Conservation (phyloP, 2,113 vertebrate species). For the Scomber scombrus region DNA sequence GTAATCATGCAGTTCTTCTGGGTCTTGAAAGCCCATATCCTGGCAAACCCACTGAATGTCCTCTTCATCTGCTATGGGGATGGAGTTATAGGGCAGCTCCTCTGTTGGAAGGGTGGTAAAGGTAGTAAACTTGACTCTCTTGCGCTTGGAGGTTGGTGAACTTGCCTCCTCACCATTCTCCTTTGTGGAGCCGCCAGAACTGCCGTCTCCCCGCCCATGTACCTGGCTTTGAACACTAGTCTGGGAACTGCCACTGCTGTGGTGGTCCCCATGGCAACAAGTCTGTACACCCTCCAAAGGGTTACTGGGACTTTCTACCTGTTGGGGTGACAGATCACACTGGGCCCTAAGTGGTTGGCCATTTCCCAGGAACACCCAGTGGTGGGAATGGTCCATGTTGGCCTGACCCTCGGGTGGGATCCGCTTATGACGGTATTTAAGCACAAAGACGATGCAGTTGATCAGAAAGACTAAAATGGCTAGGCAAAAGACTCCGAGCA, state of each 20-base stretch:
- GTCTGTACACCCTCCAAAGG: constrained; percentile 91
- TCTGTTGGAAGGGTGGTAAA: constrained; percentile 95
- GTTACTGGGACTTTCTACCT: constrained; percentile 89
- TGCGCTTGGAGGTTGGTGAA: constrained; percentile 97
- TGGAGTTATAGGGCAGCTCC: constrained; percentile 95
- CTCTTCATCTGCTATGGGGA: constrained; percentile 94
- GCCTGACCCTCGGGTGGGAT: constrained; percentile 97
- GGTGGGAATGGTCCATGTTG: constrained; percentile 98
- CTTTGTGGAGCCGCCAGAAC: constrained; percentile 92
- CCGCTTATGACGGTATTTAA: constrained; percentile 96
- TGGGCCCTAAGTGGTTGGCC: constrained; percentile 93
- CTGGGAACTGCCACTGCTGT: constrained; percentile 97
- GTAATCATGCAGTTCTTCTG: constrained; percentile 95
- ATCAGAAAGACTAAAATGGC: constrained; percentile 99
- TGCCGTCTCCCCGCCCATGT: constrained; percentile 94
- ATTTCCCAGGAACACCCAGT: constrained; percentile 98
- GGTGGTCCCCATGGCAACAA: constrained; percentile 94
- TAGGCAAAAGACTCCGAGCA: constrained; percentile 96
- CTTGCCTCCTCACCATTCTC: constrained; percentile 94
- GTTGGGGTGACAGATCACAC: constrained; percentile 92
- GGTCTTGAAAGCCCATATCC: constrained; percentile 95
- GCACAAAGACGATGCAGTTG: constrained; percentile 98
- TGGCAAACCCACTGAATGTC: constrained; percentile 98
- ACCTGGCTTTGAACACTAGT: constrained; percentile 98
- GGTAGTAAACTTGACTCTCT: constrained; percentile 98